Conservation (phyloP, 2,888 invertebrate species). For the Scrobipalpa costella region DNA sequence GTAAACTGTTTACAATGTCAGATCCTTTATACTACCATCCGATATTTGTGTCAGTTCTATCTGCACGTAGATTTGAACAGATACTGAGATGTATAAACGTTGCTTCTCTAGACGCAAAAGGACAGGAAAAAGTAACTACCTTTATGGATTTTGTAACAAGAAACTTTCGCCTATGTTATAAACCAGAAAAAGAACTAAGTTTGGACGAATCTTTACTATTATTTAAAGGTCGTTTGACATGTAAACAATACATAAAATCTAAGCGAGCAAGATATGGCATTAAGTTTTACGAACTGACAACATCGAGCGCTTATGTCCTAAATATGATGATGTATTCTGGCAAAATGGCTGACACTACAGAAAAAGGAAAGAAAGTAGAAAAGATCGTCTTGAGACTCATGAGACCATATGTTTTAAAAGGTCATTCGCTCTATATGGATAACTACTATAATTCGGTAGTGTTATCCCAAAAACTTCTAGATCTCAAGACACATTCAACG, state of each 20-base stretch:
- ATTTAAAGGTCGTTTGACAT: slow-evolving; percentile 19
- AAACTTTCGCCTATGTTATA: slow-evolving; percentile 17
- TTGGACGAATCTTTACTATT: no score
- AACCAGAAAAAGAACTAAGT: slow-evolving; percentile 21
- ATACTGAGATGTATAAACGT: slow-evolving; percentile 12
- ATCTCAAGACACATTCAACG: no score
- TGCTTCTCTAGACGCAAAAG: not conserved
- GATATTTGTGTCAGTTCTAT: slow-evolving; percentile 14
- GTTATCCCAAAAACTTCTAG: slow-evolving; percentile 31
- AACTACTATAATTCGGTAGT: slow-evolving; percentile 29
- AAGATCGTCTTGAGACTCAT: slow-evolving; percentile 24
- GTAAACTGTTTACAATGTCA: slow-evolving; percentile 15
- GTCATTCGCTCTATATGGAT: slow-evolving; percentile 32
- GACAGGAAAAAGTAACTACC: slow-evolving; percentile 9
- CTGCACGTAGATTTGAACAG: slow-evolving; percentile 22
- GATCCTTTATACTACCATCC: slow-evolving; percentile 24
- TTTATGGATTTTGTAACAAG: slow-evolving; percentile 17
- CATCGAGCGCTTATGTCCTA: slow-evolving; percentile 32
- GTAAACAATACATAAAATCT: slow-evolving; percentile 22
- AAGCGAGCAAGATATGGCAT: slow-evolving; percentile 17
- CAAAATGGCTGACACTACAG: slow-evolving; percentile 18
- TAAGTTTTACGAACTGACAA: slow-evolving; percentile 23
- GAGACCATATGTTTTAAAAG: slow-evolving; percentile 30
- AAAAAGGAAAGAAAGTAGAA: slow-evolving; percentile 26
- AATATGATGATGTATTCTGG: slow-evolving; percentile 33